A percentile compares a stretch with the other conserved stretches of the same genome.
Evolutionary conservation across 2,888 invertebrate genomes (phyloP).

Genomic region (Epirrhoe tristata): DNA sequence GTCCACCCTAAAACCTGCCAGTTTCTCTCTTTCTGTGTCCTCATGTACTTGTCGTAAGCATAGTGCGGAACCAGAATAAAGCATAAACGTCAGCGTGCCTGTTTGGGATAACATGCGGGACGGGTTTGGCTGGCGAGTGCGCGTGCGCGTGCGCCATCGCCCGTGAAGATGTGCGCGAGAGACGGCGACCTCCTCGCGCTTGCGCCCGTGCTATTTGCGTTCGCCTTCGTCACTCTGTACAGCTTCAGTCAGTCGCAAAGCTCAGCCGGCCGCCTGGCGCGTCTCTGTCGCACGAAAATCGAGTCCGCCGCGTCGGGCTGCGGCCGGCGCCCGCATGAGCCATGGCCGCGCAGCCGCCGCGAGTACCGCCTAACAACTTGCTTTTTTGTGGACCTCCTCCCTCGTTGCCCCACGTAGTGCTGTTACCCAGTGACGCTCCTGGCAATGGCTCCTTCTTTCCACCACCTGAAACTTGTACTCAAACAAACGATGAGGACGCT

Average conservation of each 20-base stretch:
- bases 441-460: conserved; percentile 51
- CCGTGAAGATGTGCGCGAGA: conserved; percentile 84
- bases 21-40: conserved; percentile 50
- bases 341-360: conserved; percentile 83
- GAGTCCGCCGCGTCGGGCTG: conserved; percentile 73
- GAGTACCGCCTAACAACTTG: conserved; percentile 80
- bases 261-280: conserved; percentile 81
- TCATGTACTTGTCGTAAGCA: conserved; percentile 65
- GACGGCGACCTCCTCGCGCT: conserved; percentile 84
- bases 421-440: conserved; percentile 75
- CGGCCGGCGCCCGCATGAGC: conserved; percentile 70
- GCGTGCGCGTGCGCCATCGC: conserved; percentile 83
- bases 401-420: conserved; percentile 78
- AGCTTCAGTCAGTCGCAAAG: conserved; percentile 84
- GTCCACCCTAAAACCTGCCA: conserved; percentile 78
- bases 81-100: conserved; percentile 77
- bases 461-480: conserved; percentile 56
- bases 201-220: conserved; percentile 84
- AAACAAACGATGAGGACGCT: conserved; percentile 68
- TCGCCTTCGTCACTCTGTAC: conserved; percentile 83
- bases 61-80: conserved; percentile 79
- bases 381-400: conserved; percentile 81
- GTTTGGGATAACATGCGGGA: conserved; percentile 76
- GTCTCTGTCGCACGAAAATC: conserved; percentile 71
- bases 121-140: conserved; percentile 81